Conservation (phyloP, 2,888 invertebrate genomes). For the Monopis laevigella region DNA sequence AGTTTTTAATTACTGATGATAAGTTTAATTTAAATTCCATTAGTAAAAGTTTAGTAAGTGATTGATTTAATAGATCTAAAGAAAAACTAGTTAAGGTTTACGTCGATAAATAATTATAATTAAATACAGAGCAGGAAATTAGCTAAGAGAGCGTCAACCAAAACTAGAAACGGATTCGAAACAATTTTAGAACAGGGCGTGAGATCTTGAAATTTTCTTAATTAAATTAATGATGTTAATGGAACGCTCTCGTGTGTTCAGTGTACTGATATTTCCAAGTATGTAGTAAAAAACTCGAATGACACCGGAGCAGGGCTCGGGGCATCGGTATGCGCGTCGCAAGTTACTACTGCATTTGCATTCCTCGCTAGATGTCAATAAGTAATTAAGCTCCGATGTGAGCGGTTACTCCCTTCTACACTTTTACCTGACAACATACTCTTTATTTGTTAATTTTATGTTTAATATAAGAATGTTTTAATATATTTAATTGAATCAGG, state of each 20-base stretch:
- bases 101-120: not conserved
- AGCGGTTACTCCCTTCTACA: slow-evolving; percentile 5
- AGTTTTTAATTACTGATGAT: not conserved
- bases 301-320: slow-evolving; percentile 26
- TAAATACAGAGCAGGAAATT: slow-evolving; percentile 4
- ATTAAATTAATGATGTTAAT: slow-evolving; percentile 39
- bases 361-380: slow-evolving; percentile 22
- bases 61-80: too few species aligned
- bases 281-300: slow-evolving; percentile 25
- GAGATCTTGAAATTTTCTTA: slow-evolving; percentile 16
- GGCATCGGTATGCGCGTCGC: slow-evolving; percentile 24
- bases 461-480: too few species aligned
- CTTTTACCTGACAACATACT: slow-evolving; percentile 9
- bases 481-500: too few species aligned
- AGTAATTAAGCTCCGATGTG: slow-evolving; percentile 24
- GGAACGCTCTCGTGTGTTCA: slow-evolving; percentile 21
- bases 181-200: slow-evolving; percentile 3
- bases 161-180: slow-evolving; percentile 7
- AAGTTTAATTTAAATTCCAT: not conserved
- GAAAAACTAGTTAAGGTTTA: slow-evolving; percentile 3
- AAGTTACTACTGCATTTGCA: slow-evolving; percentile 25
- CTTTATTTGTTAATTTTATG: too few species aligned
- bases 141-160: slow-evolving; percentile 1
- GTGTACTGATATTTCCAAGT: slow-evolving; percentile 7
- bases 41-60: not conserved